Conservation (phyloP, 1,140 invertebrate genomes). For the Pectinophora gossypiella region DNA sequence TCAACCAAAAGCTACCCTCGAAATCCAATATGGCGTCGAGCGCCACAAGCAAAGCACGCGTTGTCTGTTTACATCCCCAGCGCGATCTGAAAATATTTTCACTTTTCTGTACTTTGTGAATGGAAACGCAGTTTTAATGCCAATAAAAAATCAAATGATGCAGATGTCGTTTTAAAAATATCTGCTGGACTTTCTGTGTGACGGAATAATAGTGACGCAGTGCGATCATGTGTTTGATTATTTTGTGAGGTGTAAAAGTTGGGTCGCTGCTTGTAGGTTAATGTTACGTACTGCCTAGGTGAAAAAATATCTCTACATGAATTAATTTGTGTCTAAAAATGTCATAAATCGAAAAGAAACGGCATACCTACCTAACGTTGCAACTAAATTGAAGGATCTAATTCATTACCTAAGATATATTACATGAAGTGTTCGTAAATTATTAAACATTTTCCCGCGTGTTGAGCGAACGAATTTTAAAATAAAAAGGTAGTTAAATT, state of each 20-base stretch:
- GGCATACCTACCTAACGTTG: no score
- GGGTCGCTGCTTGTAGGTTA: neutral
- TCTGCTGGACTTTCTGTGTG: neutral
- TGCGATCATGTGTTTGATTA: slow-evolving; percentile 48
- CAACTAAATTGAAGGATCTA: no score
- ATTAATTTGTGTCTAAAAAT: no score
- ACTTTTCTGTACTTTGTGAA: slow-evolving; percentile 1
- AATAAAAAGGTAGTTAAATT: neutral
- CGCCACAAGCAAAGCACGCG: slow-evolving; percentile 64
- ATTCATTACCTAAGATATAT: no score
- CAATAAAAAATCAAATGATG: neutral
- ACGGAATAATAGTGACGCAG: slow-evolving; percentile 33
- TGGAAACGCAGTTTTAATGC: neutral
- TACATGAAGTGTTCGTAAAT: no score
- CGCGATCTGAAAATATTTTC: neutral
- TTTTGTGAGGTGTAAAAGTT: slow-evolving; percentile 16
- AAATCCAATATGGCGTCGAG: slow-evolving; percentile 60
- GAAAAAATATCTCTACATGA: no score
- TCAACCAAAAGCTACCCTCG: slow-evolving; percentile 38
- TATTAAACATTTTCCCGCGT: no score
- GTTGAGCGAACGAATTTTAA: no score
- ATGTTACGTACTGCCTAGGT: no score
- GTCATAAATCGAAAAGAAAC: no score
- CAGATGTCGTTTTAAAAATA: neutral
- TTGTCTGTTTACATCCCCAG: slow-evolving; percentile 40